These are phyloP conservation scores for Lateolabrax maculatus DNA, from an alignment of 2,797 vertebrate species.

Conservation along the genomic window DNA sequence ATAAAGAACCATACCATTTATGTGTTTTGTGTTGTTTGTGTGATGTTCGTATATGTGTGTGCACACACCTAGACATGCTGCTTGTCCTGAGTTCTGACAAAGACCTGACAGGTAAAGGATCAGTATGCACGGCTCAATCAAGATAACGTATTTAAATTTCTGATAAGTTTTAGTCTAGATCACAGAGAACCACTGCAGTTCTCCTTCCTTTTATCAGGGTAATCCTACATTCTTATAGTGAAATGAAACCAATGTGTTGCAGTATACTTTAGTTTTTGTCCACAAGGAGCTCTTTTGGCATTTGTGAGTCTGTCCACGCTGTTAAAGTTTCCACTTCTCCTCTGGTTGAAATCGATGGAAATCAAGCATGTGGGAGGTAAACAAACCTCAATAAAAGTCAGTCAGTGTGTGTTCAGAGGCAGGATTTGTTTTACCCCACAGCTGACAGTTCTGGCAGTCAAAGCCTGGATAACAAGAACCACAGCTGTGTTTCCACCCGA, in stretches of 20 bases:
- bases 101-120: background rate
- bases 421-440: constrained; percentile 63
- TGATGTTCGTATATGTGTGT: background rate
- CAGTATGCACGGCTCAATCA: background rate
- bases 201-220: background rate
- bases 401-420: constrained; percentile 37
- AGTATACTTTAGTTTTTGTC: background rate
- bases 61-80: too few relatives aligned
- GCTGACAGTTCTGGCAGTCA: constrained; percentile 65
- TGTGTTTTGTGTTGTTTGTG: background rate
- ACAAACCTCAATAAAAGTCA: constrained; percentile 61
- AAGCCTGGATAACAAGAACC: constrained; percentile 52
- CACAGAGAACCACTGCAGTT: background rate
- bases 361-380: constrained; percentile 60
- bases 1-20: background rate
- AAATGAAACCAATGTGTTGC: constrained; percentile 2
- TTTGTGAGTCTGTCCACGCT: background rate
- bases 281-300: constrained; percentile 1
- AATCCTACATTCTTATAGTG: background rate
- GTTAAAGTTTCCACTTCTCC: constrained; percentile 64
- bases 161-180: background rate
- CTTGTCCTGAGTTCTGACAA: background rate
- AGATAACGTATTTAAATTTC: too few relatives aligned
- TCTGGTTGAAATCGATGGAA: constrained; percentile 50
- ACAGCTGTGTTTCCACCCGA: constrained; percentile 71